phyloP scores from a whole-genome alignment of 2,888 invertebrate species.

The Gastrophysa polygoni region DNA sequence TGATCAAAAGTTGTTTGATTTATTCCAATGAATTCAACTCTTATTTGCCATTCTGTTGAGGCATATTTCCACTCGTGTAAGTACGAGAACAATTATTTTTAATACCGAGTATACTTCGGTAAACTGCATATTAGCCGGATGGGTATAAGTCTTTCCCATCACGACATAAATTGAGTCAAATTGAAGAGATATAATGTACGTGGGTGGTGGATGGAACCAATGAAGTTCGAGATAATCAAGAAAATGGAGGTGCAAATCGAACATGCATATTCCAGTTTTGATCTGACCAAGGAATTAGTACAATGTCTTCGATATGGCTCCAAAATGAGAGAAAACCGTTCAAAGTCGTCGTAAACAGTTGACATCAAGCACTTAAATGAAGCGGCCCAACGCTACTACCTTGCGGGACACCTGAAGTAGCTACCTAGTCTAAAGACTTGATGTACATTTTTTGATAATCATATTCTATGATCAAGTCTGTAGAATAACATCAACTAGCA shows the following conservation, averaged over 20 bases:
- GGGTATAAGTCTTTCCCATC: slow-evolving; percentile 39
- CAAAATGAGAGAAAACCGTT: no score
- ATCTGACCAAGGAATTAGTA: no score
- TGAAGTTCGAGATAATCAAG: slow-evolving; percentile 9
- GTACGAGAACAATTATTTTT: slow-evolving; percentile 51
- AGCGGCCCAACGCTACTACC: no score
- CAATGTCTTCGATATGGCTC: no score
- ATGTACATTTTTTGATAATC: no score
- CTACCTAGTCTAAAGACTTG: no score
- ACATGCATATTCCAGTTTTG: no score
- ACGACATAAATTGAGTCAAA: slow-evolving; percentile 28
- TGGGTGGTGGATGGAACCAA: slow-evolving; percentile 19
- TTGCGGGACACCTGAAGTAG: no score
- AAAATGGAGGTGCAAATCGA: slow-evolving; percentile 9
- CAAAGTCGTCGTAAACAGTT: no score
- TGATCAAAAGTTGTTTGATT: slow-evolving; percentile 40
- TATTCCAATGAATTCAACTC: slow-evolving; percentile 33
- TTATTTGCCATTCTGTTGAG: slow-evolving; percentile 39
- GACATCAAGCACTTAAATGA: no score
- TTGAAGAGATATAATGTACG: slow-evolving; percentile 13
- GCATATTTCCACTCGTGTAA: slow-evolving; percentile 43
- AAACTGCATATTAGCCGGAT: slow-evolving; percentile 53
- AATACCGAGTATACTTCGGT: slow-evolving; percentile 52
- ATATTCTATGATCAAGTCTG: no score
- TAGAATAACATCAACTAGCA: no score